Percentiles rank a stretch among this genome's conserved stretches.
phyloP scores from a whole-genome alignment of 2,797 vertebrate species.

The Tapera naevia region DNA sequence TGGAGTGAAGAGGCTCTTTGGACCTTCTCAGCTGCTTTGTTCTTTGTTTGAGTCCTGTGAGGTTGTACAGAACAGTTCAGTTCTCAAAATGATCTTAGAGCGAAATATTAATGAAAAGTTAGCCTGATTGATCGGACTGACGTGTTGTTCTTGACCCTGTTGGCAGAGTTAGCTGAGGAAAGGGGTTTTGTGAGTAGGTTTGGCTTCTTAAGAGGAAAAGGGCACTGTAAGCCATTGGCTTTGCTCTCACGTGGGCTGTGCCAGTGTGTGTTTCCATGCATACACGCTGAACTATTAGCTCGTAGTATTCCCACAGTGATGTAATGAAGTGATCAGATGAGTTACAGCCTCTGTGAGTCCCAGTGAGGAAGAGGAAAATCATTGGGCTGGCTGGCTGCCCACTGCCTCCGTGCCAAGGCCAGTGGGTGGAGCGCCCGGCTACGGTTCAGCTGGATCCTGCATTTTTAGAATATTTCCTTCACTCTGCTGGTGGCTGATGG shows the following conservation, averaged over 20 bases:
- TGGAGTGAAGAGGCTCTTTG: background rate
- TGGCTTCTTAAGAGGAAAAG: background rate
- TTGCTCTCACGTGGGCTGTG: background rate
- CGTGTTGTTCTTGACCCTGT: background rate
- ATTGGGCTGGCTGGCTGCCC: background rate
- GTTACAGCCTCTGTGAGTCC: background rate
- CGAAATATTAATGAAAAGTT: background rate
- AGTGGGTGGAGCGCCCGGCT: background rate
- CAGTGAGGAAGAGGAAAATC: background rate
- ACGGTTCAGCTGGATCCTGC: background rate
- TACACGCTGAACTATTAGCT: background rate
- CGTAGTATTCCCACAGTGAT: background rate
- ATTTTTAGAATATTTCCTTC: background rate
- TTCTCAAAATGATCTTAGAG: background rate
- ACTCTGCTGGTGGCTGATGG: too few species aligned
- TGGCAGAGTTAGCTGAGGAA: background rate
- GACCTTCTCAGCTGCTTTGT: background rate
- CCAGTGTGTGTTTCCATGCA: background rate
- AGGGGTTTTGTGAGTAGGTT: background rate
- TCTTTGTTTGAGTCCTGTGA: fast-evolving
- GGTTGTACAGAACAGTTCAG: background rate
- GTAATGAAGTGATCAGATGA: background rate
- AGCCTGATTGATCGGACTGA: background rate
- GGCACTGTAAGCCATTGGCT: fast-evolving
- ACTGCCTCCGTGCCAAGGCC: background rate